Conservation (phyloP, 2,113 vertebrate genomes). For the Peucedramus taeniatus region DNA sequence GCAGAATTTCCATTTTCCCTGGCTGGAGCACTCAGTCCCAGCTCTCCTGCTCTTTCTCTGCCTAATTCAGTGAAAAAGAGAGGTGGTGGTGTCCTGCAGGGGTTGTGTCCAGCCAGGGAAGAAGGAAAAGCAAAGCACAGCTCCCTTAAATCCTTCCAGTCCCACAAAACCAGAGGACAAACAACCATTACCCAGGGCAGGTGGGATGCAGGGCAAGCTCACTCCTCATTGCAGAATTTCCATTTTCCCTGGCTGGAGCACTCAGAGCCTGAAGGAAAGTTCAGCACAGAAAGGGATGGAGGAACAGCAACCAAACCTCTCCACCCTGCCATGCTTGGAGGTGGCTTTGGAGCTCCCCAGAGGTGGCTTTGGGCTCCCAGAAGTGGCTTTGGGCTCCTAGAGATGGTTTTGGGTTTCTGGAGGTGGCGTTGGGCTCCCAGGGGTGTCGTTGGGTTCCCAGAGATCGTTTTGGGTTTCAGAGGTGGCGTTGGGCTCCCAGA, state of each 20-base stretch:
- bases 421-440: fast-evolving
- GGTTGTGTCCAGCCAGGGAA: not conserved
- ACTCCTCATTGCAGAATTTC: fast-evolving
- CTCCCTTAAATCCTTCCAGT: not conserved
- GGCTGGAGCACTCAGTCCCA: not conserved
- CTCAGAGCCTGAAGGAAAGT: not conserved
- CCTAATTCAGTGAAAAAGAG: not conserved
- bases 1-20: not conserved
- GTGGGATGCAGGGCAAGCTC: not conserved
- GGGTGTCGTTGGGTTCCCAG: fast-evolving
- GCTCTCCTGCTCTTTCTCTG: not conserved
- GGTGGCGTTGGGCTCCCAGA: not conserved
- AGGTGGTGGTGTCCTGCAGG: not conserved
- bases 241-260: not conserved
- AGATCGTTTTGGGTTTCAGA: not conserved
- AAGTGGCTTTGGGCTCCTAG: too few species aligned
- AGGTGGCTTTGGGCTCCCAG: too few species aligned
- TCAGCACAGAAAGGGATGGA: not conserved
- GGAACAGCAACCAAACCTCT: not conserved
- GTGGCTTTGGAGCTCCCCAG: not conserved
- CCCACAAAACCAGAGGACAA: not conserved
- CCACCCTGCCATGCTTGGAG: fast-evolving
- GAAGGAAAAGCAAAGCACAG: not conserved
- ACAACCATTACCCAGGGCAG: not conserved
- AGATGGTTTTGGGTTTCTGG: too few species aligned